Conservation (phyloP, 2,888 invertebrate genomes). For the Hyposoter didymator region DNA sequence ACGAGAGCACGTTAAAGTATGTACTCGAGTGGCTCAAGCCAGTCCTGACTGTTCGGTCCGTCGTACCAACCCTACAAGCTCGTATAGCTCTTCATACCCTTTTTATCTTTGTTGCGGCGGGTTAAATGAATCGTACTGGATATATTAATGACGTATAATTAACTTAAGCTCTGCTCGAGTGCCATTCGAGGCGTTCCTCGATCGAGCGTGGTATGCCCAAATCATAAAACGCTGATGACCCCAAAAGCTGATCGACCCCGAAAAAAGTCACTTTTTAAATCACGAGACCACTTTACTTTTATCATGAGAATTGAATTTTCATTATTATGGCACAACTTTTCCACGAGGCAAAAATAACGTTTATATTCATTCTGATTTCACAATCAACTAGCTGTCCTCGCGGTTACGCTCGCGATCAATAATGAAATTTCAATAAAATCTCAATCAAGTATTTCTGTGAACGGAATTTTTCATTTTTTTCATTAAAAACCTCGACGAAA, state of each 20-base stretch:
- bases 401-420: too few species aligned
- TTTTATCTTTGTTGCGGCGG: slow-evolving; percentile 62
- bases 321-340: not conserved
- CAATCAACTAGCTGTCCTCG: not conserved
- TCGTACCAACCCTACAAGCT: not conserved
- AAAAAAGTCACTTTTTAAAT: slow-evolving; percentile 22
- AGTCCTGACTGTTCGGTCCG: slow-evolving; percentile 12
- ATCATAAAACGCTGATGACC: slow-evolving; percentile 37
- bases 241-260: not conserved
- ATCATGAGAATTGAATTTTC: slow-evolving; percentile 14
- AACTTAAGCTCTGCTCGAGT: slow-evolving; percentile 69
- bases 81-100: slow-evolving; percentile 25
- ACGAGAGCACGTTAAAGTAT: slow-evolving; percentile 24
- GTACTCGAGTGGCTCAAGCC: slow-evolving; percentile 30
- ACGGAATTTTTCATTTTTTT: too few species aligned
- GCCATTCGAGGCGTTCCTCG: slow-evolving; percentile 61
- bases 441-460: too few species aligned
- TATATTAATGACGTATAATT: slow-evolving; percentile 72
- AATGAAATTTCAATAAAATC: too few species aligned
- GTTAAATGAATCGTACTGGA: slow-evolving; percentile 30
- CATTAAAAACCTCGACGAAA: too few species aligned
- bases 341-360: not conserved
- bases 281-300: slow-evolving; percentile 44
- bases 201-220: slow-evolving; percentile 35
- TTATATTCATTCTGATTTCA: not conserved